A percentile compares a stretch with the other conserved stretches of the same genome.
Conservation (phyloP, 2,797 vertebrate species). For the Pitangus sulphuratus region DNA sequence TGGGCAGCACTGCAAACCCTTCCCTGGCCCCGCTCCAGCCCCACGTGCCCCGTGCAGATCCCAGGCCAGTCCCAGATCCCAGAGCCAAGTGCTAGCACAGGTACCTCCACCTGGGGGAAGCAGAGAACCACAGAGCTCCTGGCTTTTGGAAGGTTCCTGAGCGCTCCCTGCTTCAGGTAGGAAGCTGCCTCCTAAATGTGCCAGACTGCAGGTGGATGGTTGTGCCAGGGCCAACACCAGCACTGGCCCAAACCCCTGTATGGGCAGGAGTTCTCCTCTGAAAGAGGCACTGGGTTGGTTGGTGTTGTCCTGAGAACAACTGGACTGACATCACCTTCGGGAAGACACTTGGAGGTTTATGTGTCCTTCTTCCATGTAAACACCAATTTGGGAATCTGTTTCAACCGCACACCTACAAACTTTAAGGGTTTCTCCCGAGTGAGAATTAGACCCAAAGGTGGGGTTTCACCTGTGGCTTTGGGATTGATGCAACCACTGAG, state of each 20-base stretch:
- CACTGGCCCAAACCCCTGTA: neutral
- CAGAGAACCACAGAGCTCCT: conserved; percentile 30
- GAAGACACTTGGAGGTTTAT: neutral
- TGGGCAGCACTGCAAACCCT: neutral
- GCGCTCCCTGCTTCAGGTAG: neutral
- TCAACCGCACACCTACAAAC: neutral
- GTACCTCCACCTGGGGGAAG: conserved; percentile 35
- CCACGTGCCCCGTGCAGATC: neutral
- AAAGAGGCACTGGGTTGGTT: neutral
- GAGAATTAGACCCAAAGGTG: neutral
- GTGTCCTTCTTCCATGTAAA: neutral
- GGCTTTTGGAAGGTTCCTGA: neutral
- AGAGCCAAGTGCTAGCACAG: neutral
- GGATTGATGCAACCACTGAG: neutral
- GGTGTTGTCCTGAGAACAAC: neutral
- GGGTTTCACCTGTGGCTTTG: neutral
- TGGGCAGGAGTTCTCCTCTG: neutral
- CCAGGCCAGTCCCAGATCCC: neutral
- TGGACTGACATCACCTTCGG: neutral
- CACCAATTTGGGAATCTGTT: neutral
- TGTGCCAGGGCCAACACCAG: neutral
- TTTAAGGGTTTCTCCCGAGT: neutral
- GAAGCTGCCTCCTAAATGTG: neutral
- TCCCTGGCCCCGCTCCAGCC: neutral
- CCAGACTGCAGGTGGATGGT: neutral